Evolutionary conservation across 1,140 invertebrate species (phyloP), one percentile per base, ranked within the genome.

Genomic region (Dryas iulia): DNA sequence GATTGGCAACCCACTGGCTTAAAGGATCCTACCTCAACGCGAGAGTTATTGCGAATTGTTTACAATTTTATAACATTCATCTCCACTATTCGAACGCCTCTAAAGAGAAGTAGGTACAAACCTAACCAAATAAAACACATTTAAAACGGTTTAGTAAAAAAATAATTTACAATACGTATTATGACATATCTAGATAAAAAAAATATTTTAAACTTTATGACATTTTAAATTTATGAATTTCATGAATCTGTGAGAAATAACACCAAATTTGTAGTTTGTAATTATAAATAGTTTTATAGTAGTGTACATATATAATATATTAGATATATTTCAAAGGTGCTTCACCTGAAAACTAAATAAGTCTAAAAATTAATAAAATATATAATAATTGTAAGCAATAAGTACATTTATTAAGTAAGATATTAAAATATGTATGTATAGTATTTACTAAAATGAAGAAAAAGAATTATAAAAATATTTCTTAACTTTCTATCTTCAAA

Each of bases 201-300:
- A n/a, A n/a, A n/a, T n/a, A n/a, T n/a, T n/a, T n/a, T n/a, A n/a
- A n/a, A n/a, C n/a, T n/a, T n/a, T n/a, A n/a, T n/a, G n/a, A n/a
- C n/a, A 11, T 52, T 52, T 25, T 14, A 30, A 6, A 18, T 58
- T 18, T 11, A 59, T 23, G 10, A 25, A 18, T 60, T 25, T 60
- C 1, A 23, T 47, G 24, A 47, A 61, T 28, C 59, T 70, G 68
- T 70, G 68, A 70, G 68, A 70, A 5, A 70, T 54, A 65, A 70
- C 68, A 70, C 68, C 68, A 70, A 70, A 35, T 21, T 59, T 25
- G 35, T 70, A 70, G 68, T 28, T 67, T 47, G 14, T 21, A 47
- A 18, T 25, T 10, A 21, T 18, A 30, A 52, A 59, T 59, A 61
- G 33, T 14, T 26, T 39, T n/a, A 28, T 58, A 58, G 26, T 14